Evolutionary conservation across 53 echinoderm and acorn worm species (phyloP), one percentile per base, ranked within the genome.

Genomic region (Mesocentrotus franciscanus): DNA sequence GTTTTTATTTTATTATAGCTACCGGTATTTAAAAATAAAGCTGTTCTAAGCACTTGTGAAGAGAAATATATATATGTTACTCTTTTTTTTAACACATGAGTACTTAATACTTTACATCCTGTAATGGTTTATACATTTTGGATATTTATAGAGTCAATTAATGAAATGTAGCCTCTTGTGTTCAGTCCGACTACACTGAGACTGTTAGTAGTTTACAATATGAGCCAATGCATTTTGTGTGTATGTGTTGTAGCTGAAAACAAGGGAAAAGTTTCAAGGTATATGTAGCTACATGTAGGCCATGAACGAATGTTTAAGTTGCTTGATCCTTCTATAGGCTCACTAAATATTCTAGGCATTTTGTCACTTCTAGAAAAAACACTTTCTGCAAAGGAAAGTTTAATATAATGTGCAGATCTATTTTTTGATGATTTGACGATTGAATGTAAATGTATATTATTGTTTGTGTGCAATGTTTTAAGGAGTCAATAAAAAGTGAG

Each of bases 391-490:
- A 84, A 49, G 84, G 11, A n/a, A n/a, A 75, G 5, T 64, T n/a
- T n/a, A n/a, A n/a, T n/a, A n/a, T 27, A 8, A 9, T 75, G 75
- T 75, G 75, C 75, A 84, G 49, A 84, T 42, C 22, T 84, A 49
- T 84, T 42, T 84, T 78, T 75, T 75, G 0, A 42, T 18, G 22
- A 1, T 18, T 42, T 42, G 33, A 59, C 14, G 59, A 58, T 29
- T 87, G 58, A 57, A n/a, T 22, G 56, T 56, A 56, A 87, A 57
- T 87, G 87, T 87, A 1, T 58, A n/a, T 87, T 58, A 59, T 81
- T 87, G 66, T 87, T 57, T 87, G 87, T 87, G 87, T 87, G 87
- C 87, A 87, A 87, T 87, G 87, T 56, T 87, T 58, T 58, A 87
- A 57, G 87, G 87, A 87, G 87, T 58, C 58, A 87, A 59, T 87